Conservation (phyloP, 1,140 invertebrate species). For the Reticulitermes speratus region DNA sequence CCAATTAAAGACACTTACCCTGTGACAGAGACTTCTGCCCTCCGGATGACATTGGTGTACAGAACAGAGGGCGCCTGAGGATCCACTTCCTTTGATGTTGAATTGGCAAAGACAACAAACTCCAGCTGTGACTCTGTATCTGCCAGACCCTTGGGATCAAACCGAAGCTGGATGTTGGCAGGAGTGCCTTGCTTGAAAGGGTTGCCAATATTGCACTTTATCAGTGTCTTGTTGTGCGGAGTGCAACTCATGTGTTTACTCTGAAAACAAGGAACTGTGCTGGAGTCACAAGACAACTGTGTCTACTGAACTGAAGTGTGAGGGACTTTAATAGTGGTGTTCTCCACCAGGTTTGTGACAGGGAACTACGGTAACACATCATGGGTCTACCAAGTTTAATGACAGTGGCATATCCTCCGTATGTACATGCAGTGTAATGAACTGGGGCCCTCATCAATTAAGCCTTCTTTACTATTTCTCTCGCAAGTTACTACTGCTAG, state of each 20-base stretch:
- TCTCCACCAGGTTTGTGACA: too few relatives aligned
- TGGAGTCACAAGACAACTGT: too few relatives aligned
- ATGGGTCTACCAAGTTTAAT: too few relatives aligned
- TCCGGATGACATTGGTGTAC: constrained; percentile 70
- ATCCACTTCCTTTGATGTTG: constrained; percentile 73
- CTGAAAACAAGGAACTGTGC: constrained; percentile 43
- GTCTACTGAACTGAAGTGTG: too few relatives aligned
- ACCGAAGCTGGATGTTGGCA: constrained; percentile 66
- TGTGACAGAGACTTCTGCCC: constrained; percentile 76
- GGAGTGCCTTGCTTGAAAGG: constrained; percentile 71
- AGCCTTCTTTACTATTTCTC: too few relatives aligned
- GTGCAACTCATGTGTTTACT: constrained; percentile 62
- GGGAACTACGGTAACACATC: too few relatives aligned
- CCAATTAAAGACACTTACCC: constrained; percentile 57
- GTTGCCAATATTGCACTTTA: constrained; percentile 84
- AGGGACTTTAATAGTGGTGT: too few relatives aligned
- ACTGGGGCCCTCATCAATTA: too few relatives aligned
- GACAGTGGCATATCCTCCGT: too few relatives aligned
- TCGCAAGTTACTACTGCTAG: too few relatives aligned
- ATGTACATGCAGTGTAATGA: too few relatives aligned
- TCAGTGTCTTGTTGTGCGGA: constrained; percentile 69
- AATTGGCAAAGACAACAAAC: constrained; percentile 79
- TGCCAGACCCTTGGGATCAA: constrained; percentile 72
- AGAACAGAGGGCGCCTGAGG: constrained; percentile 57
- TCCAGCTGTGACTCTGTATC: constrained; percentile 66